Evolutionary conservation across 1,140 invertebrate species (phyloP).

Genomic region (Diorhabda carinulata): DNA sequence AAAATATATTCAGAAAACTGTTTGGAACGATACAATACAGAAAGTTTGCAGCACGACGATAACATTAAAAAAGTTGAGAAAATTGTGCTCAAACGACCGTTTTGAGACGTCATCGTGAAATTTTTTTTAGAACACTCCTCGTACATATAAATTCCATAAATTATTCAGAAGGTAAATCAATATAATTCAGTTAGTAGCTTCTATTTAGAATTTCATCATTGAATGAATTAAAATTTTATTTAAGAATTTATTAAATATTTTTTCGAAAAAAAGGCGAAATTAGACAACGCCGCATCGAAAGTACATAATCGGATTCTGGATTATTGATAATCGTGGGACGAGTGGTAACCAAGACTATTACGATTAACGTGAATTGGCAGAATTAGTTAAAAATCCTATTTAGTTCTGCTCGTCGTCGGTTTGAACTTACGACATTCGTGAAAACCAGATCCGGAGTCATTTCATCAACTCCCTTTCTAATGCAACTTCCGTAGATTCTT

Average conservation of each 20-base stretch:
- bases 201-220: not conserved
- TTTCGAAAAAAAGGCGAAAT: not conserved
- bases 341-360: not conserved
- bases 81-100: too few species aligned
- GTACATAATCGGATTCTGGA: constrained; percentile 1
- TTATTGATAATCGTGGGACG: constrained; percentile 12
- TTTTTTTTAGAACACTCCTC: too few species aligned
- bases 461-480: too few species aligned
- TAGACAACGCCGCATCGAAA: not conserved
- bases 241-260: not conserved
- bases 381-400: not conserved
- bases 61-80: too few species aligned
- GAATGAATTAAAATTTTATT: not conserved
- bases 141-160: too few species aligned
- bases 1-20: too few species aligned
- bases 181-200: not conserved
- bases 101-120: too few species aligned
- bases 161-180: too few species aligned
- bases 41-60: too few species aligned
- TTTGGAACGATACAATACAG: too few species aligned
- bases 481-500: too few species aligned
- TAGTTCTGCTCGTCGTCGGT: not conserved
- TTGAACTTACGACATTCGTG: not conserved
- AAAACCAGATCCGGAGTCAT: not conserved
- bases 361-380: not conserved